Evolutionary conservation across 1,140 invertebrate species (phyloP), one percentile per base, ranked within the genome.

Genomic region (Drosophila sulfurigaster): DNA sequence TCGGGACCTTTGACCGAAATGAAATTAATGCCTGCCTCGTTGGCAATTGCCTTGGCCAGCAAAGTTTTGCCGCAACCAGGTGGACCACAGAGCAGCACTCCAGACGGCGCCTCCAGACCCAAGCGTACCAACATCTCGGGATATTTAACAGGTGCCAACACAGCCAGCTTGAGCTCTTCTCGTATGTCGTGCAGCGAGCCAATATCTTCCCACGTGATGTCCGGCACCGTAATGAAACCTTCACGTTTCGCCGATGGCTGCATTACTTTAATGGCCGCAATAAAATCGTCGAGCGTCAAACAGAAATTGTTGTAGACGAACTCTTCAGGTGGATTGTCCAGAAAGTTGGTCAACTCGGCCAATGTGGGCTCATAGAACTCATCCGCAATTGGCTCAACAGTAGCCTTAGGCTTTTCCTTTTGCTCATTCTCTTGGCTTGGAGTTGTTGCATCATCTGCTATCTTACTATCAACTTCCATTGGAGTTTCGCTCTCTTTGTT

Each of bases 1-100:
- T 99, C 98, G 7, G 98, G 98, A 10, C 98, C 99, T 93, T 99
- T 99, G 8, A 99, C 98, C 11, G 97, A 98, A 76, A 99, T 98
- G 81, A 99, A 99, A 93, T 99, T 99, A 8, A 99, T 96, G 45
- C 98, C 98, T 59, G 98, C 97, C 93, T 99, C 98, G 94, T 99
- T 99, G 4, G 98, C 98, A 59, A 99, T 95, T 30, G 98, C 98
- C 94, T 98, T 98, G 1, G 98, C 98, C 41, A 99, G 82, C 30
- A 98, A 94, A 0, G 98, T 99, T 94, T 99, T 99, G 43, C 98
- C 98, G 94, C 96, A 96, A 28, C 96, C 92, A n/a, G 98, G 98
- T 30, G 98, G 98, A 13, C 98, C 98, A 93, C 97, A 98, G 2
- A 99, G 93, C 54, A 99, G 93, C 28, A 99, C 96, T 11, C 98